Evolutionary conservation across 2,797 vertebrate genomes (phyloP).

Genomic region (Malurus leucopterus): DNA sequence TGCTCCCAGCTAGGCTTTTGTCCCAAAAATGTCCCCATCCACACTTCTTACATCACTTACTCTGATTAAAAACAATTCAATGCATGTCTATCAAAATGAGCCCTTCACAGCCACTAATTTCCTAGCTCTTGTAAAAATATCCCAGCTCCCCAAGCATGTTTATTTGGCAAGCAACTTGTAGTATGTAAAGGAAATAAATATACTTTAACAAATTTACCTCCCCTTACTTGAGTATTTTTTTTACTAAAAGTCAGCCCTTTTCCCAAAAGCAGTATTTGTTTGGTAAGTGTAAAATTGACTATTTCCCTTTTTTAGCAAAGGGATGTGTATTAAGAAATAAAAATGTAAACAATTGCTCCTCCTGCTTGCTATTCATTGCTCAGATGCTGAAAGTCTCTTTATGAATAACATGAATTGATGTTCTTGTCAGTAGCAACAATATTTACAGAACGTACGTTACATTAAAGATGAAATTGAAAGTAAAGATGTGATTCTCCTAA

Average conservation of each 20-base stretch:
- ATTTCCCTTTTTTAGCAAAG: conserved; percentile 14
- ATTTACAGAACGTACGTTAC: conserved; percentile 59
- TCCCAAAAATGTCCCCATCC: neutral
- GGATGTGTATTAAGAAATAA: neutral
- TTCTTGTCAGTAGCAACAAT: conserved; percentile 58
- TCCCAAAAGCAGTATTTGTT: neutral
- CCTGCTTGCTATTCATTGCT: conserved; percentile 30
- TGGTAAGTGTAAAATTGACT: neutral
- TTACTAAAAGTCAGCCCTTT: conserved; percentile 2
- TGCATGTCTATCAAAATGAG: neutral
- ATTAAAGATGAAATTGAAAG: conserved; percentile 58
- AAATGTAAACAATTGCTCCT: conserved; percentile 13
- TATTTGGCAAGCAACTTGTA: neutral
- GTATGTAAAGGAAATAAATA: neutral
- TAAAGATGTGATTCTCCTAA: conserved; percentile 22
- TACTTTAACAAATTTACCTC: neutral
- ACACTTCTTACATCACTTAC: neutral
- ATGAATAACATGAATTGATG: conserved; percentile 60
- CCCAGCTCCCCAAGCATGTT: neutral
- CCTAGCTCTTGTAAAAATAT: neutral
- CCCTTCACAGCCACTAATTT: neutral
- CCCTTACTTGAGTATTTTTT: neutral
- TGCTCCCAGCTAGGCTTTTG: neutral
- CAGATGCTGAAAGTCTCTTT: conserved; percentile 40
- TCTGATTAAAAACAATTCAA: neutral